These are phyloP conservation scores for Halictus ligatus DNA, from an alignment of 2,888 invertebrate genomes.

Conservation along the genomic window DNA sequence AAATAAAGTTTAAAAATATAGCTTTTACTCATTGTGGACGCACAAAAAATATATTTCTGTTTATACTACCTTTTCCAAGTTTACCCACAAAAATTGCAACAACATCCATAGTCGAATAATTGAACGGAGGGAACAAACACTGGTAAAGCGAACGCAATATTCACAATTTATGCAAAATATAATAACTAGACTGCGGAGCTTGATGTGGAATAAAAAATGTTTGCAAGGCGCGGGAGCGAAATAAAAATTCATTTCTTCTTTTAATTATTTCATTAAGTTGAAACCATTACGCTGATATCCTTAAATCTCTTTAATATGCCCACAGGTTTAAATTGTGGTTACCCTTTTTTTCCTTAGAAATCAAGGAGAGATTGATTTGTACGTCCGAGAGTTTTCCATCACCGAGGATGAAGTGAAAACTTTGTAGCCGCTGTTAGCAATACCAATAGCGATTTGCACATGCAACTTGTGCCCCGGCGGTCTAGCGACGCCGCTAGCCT, in stretches of 20 bases:
- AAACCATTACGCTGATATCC: no score
- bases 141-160: neutral
- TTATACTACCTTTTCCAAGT: neutral
- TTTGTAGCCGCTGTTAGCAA: neutral
- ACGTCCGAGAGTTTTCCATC: neutral
- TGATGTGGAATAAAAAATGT: no score
- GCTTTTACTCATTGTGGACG: no score
- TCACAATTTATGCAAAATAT: neutral
- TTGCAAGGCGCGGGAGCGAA: no score
- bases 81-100: neutral
- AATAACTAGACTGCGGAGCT: no score
- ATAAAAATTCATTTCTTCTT: no score
- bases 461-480: neutral
- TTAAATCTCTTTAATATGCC: no score
- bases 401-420: neutral
- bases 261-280: no score
- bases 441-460: neutral
- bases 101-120: neutral
- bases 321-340: no score
- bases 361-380: neutral
- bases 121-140: neutral
- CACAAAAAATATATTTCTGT: no score
- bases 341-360: neutral
- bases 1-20: no score
- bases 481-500: neutral